Evolutionary conservation across 2,888 invertebrate species (phyloP).

Genomic region (Nymphalis polychloros): DNA sequence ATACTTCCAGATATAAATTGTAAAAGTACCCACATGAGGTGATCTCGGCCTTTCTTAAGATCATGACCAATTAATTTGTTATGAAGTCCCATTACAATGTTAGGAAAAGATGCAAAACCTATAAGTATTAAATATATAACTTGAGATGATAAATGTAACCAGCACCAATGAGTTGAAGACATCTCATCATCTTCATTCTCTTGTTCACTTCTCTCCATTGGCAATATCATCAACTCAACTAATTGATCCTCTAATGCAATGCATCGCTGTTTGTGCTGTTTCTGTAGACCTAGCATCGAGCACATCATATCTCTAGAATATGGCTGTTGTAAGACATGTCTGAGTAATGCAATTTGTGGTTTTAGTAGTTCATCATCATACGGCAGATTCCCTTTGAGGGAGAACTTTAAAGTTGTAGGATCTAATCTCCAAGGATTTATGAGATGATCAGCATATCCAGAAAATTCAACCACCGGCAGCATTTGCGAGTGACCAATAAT

Average conservation of each 20-base stretch:
- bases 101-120: constrained; percentile 96
- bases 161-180: constrained; percentile 89
- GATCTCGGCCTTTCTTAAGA: constrained; percentile 94
- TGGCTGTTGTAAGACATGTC: constrained; percentile 96
- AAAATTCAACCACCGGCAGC: constrained; percentile 96
- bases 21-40: constrained; percentile 99
- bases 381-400: constrained; percentile 87
- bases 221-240: constrained; percentile 93
- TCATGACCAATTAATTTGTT: constrained; percentile 91
- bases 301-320: constrained; percentile 98
- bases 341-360: constrained; percentile 92
- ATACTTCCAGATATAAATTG: constrained; percentile 99
- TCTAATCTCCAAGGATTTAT: constrained; percentile 97
- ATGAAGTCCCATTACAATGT: constrained; percentile 94
- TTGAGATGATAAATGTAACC: constrained; percentile 96
- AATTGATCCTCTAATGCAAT: constrained; percentile 95
- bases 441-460: constrained; percentile 93
- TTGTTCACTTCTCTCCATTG: constrained; percentile 95
- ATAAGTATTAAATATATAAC: constrained; percentile 97
- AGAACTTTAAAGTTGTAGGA: constrained; percentile 87
- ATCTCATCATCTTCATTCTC: constrained; percentile 82
- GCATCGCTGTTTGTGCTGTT: constrained; percentile 94
- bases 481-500: constrained; percentile 94
- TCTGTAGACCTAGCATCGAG: constrained; percentile 95
- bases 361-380: constrained; percentile 93